Conservation (phyloP, 2,113 vertebrate species). For the Toxotes chatareus region DNA sequence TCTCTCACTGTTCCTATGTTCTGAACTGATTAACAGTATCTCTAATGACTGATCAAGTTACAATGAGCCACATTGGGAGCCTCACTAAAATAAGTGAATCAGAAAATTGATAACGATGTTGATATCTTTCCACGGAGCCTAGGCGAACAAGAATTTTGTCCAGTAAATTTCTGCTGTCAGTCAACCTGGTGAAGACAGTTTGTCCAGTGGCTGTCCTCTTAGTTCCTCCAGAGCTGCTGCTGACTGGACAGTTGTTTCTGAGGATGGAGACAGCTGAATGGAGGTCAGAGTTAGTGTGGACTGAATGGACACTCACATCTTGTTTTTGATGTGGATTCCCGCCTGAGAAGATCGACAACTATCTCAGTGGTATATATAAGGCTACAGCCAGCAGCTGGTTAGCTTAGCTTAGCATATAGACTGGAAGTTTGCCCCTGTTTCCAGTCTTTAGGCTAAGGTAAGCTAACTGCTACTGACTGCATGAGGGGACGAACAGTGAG, state of each 20-base stretch:
- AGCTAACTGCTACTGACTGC: background rate
- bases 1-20: background rate
- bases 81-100: background rate
- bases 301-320: background rate
- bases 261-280: background rate
- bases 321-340: too few species aligned
- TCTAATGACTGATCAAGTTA: background rate
- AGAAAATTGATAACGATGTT: background rate
- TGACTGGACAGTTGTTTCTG: background rate
- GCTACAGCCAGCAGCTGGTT: too few species aligned
- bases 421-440: too few species aligned
- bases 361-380: too few species aligned
- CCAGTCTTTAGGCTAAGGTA: background rate
- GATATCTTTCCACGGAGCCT: background rate
- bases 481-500: too few species aligned
- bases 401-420: too few species aligned
- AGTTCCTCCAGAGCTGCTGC: background rate
- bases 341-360: too few species aligned
- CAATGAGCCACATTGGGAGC: too few species aligned
- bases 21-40: background rate
- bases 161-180: background rate
- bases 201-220: background rate
- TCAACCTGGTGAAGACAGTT: background rate
- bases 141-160: background rate
- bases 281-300: background rate